Conservation (phyloP, 2,113 vertebrate genomes). For the Platycercus adscitus region DNA sequence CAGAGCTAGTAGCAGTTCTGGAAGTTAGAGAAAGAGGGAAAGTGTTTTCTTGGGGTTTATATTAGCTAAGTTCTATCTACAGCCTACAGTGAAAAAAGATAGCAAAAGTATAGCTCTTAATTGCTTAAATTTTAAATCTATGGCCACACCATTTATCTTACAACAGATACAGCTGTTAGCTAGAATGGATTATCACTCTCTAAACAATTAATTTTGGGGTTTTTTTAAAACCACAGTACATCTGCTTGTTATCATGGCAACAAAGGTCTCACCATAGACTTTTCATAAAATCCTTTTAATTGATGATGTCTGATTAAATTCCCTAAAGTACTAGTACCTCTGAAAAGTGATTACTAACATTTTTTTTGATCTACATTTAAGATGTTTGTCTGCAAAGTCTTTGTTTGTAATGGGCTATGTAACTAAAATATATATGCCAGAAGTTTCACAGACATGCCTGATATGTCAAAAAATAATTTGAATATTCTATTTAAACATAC, state of each 20-base stretch:
- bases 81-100: neutral
- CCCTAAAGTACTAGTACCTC: neutral
- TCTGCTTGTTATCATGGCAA: neutral
- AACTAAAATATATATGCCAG: neutral
- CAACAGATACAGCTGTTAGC: neutral
- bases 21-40: neutral
- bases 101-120: neutral
- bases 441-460: neutral
- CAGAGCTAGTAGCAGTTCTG: neutral
- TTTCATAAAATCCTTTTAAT: neutral
- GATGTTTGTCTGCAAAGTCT: neutral
- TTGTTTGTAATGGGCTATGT: neutral
- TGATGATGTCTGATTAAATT: neutral
- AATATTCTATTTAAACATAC: neutral
- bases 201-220: neutral
- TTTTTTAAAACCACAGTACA: neutral
- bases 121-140: neutral
- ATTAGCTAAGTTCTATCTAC: neutral
- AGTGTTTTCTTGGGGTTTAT: neutral
- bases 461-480: neutral
- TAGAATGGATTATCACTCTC: neutral
- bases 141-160: neutral
- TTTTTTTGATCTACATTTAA: neutral
- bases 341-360: neutral
- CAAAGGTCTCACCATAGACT: neutral